These are phyloP conservation scores for Drosophila pallidifrons DNA, from an alignment of 1,140 invertebrate species.

Conservation along the genomic window DNA sequence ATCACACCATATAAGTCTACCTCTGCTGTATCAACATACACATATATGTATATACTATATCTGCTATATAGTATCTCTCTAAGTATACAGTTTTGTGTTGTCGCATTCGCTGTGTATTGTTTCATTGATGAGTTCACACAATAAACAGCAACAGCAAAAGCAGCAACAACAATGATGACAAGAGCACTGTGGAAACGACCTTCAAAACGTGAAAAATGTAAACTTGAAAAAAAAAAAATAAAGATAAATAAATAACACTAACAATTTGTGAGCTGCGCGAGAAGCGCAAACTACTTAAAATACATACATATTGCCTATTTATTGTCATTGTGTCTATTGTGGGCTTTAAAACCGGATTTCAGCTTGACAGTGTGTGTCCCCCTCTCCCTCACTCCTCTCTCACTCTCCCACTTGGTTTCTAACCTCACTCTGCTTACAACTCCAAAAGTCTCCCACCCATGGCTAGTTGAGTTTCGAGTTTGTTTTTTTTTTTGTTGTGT, in stretches of 20 bases:
- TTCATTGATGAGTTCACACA: conserved; percentile 60
- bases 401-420: background rate
- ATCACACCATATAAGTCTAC: conserved; percentile 3
- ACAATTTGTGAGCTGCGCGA: conserved; percentile 43
- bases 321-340: conserved; percentile 55
- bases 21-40: background rate
- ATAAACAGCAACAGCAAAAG: conserved; percentile 28
- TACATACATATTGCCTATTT: conserved; percentile 51
- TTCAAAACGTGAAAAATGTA: conserved; percentile 61
- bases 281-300: conserved; percentile 49
- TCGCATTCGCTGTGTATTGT: conserved; percentile 44
- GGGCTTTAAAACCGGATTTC: conserved; percentile 53
- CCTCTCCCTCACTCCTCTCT: background rate
- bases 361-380: conserved; percentile 9
- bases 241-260: conserved; percentile 42
- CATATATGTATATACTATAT: background rate
- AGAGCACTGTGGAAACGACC: conserved; percentile 56
- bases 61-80: conserved; percentile 21
- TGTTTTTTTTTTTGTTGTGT: too few relatives aligned
- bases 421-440: conserved; percentile 30
- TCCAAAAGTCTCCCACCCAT: conserved; percentile 27
- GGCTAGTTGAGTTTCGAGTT: conserved; percentile 10
- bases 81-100: background rate
- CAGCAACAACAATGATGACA: conserved; percentile 31
- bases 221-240: conserved; percentile 39